Evolutionary conservation across 2,888 invertebrate species (phyloP), one percentile per base, ranked within the genome.

Genomic region (Xestia rhomboidea): DNA sequence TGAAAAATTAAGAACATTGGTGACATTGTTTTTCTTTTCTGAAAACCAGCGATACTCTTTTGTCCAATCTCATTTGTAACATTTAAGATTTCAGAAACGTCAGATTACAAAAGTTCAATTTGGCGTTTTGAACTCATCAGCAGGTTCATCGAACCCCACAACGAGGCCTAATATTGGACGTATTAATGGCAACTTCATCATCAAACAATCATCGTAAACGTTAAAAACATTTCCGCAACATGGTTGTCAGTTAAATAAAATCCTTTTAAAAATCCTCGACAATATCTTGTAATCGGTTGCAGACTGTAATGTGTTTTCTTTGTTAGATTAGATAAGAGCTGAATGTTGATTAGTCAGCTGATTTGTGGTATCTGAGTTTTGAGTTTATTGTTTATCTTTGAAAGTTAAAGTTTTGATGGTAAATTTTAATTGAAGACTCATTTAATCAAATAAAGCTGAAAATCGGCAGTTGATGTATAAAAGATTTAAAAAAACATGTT

Each of bases 181-280:
- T 69, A 78, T 77, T 86, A 85, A 88, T 88, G 82, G 71, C 63
- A 76, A 69, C 71, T 68, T 77, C 70, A 70, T 75, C 66, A 76
- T 76, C 66, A 80, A 74, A 74, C 70, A 60, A 46, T 73, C 51
- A 73, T 87, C 86, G 71, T 86, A 81, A 88, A 85, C 24, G 62
- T 57, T 77, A 30, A 41, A 46, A 64, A 76, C 77, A 76, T 87
- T 86, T 86, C 87, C 87, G 79, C 77, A 73, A 81, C 24, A 24
- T 74, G 46, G 41, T 46, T 46, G 44, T 41, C 54, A 24, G 64
- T 62, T 64, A 46, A 74, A 34, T 88, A 81, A 76, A 76, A 73
- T 79, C 83, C 75, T 78, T 81, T 85, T 85, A 81, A 38, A 46
- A 46, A 46, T 21, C 18, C 68, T 77, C 68, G 70, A 68, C 81